Evolutionary conservation across 2,113 vertebrate genomes (phyloP), one percentile per base, ranked within the genome.

Genomic region (Phycodurus eques): DNA sequence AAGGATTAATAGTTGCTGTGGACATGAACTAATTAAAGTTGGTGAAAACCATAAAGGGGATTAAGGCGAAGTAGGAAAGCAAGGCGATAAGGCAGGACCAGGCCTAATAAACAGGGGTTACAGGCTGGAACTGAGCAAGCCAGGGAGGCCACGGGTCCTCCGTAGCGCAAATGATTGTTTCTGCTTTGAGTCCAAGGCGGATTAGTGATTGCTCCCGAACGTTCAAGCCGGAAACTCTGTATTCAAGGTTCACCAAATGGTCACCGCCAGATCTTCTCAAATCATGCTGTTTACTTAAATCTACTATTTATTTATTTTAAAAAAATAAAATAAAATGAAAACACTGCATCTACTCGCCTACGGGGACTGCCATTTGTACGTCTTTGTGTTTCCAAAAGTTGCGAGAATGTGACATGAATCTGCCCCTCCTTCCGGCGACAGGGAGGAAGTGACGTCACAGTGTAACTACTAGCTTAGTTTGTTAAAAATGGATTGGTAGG

Each of bases 1-100:
- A 49, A 33, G 81, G 74, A 88, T 90, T 89, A 88, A 83, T 74
- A 65, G 66, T 80, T 86, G 67, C 70, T 71, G 44, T 75, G 75
- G 85, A 83, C 74, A 84, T 74, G 49, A 80, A 77, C 80, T 81
- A 85, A 91, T 89, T 88, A 84, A 85, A 90, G 83, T 65, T 81
- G 73, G 42, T 82, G 64, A 79, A 81, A 77, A 85, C 80, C 69
- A 84, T 78, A 79, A 85, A 73, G 70, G 73, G 80, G 81, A 82
- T 87, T 87, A 85, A 76, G 53, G 47, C 2, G 8, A 83, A 69
- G 73, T 77, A 72, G 73, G 75, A 84, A 80, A 81, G 73, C 60
- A 66, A 76, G 76, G 78, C 54, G 69, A 81, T 85, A 84, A 85
- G 72, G 73, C 54, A 43, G 42, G 64, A 78, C 57, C 51, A 35